Evolutionary conservation across 2,888 invertebrate genomes (phyloP).

Genomic region (Sarcophaga variegata): DNA sequence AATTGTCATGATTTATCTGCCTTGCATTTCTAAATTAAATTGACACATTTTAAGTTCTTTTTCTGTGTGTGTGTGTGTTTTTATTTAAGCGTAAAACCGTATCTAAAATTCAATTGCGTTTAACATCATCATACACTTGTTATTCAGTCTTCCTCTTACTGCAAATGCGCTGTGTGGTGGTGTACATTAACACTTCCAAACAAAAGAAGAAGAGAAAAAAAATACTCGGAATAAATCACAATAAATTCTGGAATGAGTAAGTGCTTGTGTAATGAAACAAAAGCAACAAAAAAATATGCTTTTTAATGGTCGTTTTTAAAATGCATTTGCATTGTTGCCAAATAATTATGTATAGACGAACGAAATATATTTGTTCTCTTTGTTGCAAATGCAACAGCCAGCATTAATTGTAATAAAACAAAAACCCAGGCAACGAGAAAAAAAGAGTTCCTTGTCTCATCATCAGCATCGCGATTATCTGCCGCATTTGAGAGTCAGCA

Average conservation of each 20-base stretch:
- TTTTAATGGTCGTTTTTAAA: not conserved
- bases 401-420: conserved; percentile 12
- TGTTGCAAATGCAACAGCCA: conserved; percentile 40
- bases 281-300: not conserved
- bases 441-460: not conserved
- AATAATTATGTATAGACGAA: not conserved
- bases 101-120: conserved; percentile 26
- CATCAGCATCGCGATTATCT: not conserved
- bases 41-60: conserved; percentile 26
- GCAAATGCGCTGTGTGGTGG: no score
- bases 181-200: no score
- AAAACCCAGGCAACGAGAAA: no score
- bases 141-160: no score
- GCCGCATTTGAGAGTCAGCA: no score
- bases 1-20: conserved; percentile 14
- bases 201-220: no score
- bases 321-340: not conserved
- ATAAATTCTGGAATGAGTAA: not conserved
- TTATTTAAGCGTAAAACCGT: not conserved
- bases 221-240: no score
- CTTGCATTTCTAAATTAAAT: conserved; percentile 36
- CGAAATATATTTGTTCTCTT: not conserved
- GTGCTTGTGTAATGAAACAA: not conserved
- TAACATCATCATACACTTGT: not conserved
- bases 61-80: not conserved